These are phyloP conservation scores for Aleiodes leptofemur DNA, from an alignment of 2,888 invertebrate species.

Conservation along the genomic window DNA sequence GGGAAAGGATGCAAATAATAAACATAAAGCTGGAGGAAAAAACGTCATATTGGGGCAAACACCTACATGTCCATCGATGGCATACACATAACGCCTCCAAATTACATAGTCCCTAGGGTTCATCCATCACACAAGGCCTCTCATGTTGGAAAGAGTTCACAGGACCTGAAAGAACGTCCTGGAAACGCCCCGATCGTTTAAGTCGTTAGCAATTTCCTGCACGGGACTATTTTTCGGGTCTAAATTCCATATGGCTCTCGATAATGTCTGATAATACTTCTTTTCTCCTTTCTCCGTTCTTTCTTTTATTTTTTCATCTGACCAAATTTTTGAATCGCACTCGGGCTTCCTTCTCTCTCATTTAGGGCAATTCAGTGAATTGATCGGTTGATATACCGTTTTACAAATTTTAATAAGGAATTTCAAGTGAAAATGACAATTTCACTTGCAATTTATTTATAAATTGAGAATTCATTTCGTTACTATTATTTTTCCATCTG, in stretches of 20 bases:
- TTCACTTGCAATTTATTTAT: too few relatives aligned
- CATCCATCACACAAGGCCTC: slow-evolving; percentile 71
- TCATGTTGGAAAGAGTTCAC: slow-evolving; percentile 46
- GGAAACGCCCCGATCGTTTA: slow-evolving; percentile 73
- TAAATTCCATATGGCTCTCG: slow-evolving; percentile 73
- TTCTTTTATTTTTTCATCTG: neutral
- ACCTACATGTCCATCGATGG: slow-evolving; percentile 62
- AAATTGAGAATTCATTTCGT: too few relatives aligned
- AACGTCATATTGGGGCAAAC: slow-evolving; percentile 40
- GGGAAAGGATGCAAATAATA: slow-evolving; percentile 6
- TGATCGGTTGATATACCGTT: slow-evolving; percentile 57
- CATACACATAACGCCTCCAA: slow-evolving; percentile 73
- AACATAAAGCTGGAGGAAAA: slow-evolving; percentile 38
- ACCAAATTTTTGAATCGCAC: slow-evolving; percentile 28
- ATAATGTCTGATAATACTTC: slow-evolving; percentile 69
- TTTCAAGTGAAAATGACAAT: too few relatives aligned
- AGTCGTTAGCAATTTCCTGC: slow-evolving; percentile 76
- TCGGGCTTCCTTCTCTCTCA: slow-evolving; percentile 43
- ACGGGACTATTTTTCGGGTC: slow-evolving; percentile 69
- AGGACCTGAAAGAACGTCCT: slow-evolving; percentile 58
- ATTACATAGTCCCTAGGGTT: slow-evolving; percentile 71
- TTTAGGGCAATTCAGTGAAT: slow-evolving; percentile 58
- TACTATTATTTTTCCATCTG: too few relatives aligned
- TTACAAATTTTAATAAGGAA: too few relatives aligned
- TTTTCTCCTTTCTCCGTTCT: slow-evolving; percentile 10